phyloP scores from a whole-genome alignment of 2,113 vertebrate species.

The Plestiodon gilberti region DNA sequence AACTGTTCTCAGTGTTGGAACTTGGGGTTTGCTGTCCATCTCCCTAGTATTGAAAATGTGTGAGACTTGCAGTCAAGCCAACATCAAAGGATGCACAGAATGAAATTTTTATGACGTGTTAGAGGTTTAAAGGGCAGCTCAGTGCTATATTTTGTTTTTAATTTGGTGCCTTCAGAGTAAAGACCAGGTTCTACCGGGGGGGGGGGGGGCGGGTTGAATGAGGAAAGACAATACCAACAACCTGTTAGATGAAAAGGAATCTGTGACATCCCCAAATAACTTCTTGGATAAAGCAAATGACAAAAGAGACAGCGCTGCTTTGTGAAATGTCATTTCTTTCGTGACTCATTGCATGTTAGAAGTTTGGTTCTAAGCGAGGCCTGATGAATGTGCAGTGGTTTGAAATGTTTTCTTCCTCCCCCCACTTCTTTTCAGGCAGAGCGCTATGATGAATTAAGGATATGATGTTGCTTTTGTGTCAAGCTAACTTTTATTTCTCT shows the following conservation, averaged over 20 bases:
- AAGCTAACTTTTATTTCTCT: conserved; percentile 26
- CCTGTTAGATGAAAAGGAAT: conserved; percentile 20
- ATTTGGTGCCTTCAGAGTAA: neutral
- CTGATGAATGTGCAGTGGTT: neutral
- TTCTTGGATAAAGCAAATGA: conserved; percentile 20
- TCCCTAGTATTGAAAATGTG: conserved; percentile 10
- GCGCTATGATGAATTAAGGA: conserved; percentile 26
- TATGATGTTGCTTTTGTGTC: neutral
- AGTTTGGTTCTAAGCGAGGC: neutral
- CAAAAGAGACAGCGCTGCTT: neutral
- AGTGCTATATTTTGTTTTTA: neutral
- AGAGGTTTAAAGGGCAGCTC: conserved; percentile 9
- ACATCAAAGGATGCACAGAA: neutral
- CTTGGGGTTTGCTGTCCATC: neutral
- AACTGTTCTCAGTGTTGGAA: neutral
- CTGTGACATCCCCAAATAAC: neutral
- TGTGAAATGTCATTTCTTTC: conserved; percentile 19
- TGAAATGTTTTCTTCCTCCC: conserved; percentile 4
- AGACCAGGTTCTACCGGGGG: neutral
- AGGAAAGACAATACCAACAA: neutral
- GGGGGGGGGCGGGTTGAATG: neutral
- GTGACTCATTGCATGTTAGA: conserved; percentile 9
- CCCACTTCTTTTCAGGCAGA: neutral
- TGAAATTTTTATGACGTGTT: neutral
- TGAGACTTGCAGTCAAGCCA: neutral